Evolutionary conservation across 2,888 invertebrate genomes (phyloP), one percentile per base, ranked within the genome.

Genomic region (Synergus umbraculus): DNA sequence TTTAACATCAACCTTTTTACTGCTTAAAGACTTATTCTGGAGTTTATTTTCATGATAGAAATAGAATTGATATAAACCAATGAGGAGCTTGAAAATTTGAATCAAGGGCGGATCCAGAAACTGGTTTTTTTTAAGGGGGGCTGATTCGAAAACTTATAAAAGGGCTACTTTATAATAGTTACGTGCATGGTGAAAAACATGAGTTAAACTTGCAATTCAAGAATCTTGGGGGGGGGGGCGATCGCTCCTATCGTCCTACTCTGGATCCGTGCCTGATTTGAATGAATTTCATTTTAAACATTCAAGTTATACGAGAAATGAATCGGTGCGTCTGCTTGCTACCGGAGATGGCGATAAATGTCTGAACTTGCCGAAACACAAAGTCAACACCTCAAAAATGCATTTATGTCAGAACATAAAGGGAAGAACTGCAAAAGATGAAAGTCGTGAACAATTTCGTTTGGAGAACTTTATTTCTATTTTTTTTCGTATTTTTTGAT

Each of bases 231-330:
- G 29, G 0, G 22, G 22, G 22, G 22, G 22, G 22, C 22, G 22
- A 22, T 22, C 22, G 22, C 22, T 22, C 22, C 22, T 22, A 29
- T 29, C 29, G 29, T 3, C 29, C 29, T 3, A 29, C 29, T 3
- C 0, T 29, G 29, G 29, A 29, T 29, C 3, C 29, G 29, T 3
- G 29, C 3, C 29, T 29, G 73, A 76, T 79, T 78, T 79, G 79
- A 60, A 82, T 79, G 78, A 66, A 79, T 78, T 69, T 67, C 76
- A 79, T 79, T 81, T 81, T 76, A 9, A 78, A 81, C 67, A 78
- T 81, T 77, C 37, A 76, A 15, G 79, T 64, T 81, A 76, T 81
- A 81, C 67, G 79, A 81, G 78, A 76, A 73, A 79, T 65, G 73
- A 79, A 10, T 22, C 22, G 22, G 10, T 60, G 60, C 12, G 22